Evolutionary conservation across 2,797 vertebrate genomes (phyloP), one percentile per base, ranked within the genome.

Genomic region (Parauchenoglanis punctatus): DNA sequence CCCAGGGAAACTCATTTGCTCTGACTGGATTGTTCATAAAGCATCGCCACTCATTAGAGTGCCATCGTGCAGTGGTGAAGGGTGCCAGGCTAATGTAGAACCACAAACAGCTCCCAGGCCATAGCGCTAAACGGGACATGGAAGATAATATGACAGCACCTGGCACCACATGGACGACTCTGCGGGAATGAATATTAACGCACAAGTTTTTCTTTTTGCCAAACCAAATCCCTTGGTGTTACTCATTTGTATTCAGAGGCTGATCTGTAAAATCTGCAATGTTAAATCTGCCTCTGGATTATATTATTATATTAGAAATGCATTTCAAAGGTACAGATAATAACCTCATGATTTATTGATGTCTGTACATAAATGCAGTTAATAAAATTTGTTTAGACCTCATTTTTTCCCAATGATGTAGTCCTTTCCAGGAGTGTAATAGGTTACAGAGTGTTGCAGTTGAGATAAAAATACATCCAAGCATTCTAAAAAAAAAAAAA

Each of bases 21-120:
- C 65, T 40, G 67, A 65, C 80, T 87, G 75, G 87, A 85, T 63
- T 58, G 82, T 78, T 88, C 63, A 52, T 76, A 84, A 81, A 88
- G 78, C 61, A 68, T 40, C 77, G 59, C 46, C 28, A 81, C 76
- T 88, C 58, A 85, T 83, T 84, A 11, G n/a, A 49, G 58, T 7
- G 13, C 44, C 61, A n/a, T 85, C 65, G 67, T 49, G 81, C 68
- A 80, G 46, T 49, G 35, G 58, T 23, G 28, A 85, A 83, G 46
- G 7, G 84, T 81, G 72, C 67, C 59, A 61, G 49, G 70, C 56
- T 85, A 85, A 86, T 84, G 25, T 56, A 83, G 70, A 73, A 67
- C 52, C 23, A 87, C 31, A 54, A 80, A 88, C 12, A 83, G 77
- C 75, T 88, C 85, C 46, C 20, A n/a, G 28, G 58, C 77, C 35